Evolutionary conservation across 2,113 vertebrate species (phyloP), one percentile per base, ranked within the genome.

Genomic region (Mustela lutreola): DNA sequence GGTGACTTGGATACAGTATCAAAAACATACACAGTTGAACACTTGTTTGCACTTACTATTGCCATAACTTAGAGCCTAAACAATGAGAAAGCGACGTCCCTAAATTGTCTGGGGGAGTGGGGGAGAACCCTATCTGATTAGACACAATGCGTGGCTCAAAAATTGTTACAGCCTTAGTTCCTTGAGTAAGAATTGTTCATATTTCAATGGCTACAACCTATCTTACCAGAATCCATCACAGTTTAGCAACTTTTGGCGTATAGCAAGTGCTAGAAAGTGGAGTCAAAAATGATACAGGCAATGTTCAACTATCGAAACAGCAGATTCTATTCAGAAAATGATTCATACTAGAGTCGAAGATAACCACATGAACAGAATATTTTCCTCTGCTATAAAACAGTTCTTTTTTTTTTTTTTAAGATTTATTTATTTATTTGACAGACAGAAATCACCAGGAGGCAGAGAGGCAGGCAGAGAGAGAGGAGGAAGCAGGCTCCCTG

Each of bases 261-360:
- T 92, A 82, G 18, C 6, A 62, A 81, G 21, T 36, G 48, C 65
- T 94, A 15, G 42, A 89, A 90, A 86, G 65, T 45, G 7, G 56
- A 89, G 62, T 75, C 79, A 24, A 31, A 89, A 92, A 84, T 63
- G 48, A 95, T 56, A 53, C 36, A 24, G 19, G 42, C 11, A 92
- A 90, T 42, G 10, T 58, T 53, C 75, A 90, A 39, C 42, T 82
- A 62, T 70, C 75, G 81, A 92, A 94, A 90, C 56, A 91, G 76
- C 76, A 91, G 80, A 45, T 62, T 96, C 79, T 96, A 50, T 50
- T 73, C 33, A 53, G 67, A 93, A 96, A 80, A 80, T n/a, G 67
- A 80, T 60, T 93, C 62, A 75, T 85, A 60, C 83, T 90, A 45
- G 89, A 87, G 39, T n/a, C 48, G 73, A 92, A 90, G 76, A 42